Base-by-base conservation (phyloP, 2,888 invertebrate species). In the Drosophila ochracea region DNA sequence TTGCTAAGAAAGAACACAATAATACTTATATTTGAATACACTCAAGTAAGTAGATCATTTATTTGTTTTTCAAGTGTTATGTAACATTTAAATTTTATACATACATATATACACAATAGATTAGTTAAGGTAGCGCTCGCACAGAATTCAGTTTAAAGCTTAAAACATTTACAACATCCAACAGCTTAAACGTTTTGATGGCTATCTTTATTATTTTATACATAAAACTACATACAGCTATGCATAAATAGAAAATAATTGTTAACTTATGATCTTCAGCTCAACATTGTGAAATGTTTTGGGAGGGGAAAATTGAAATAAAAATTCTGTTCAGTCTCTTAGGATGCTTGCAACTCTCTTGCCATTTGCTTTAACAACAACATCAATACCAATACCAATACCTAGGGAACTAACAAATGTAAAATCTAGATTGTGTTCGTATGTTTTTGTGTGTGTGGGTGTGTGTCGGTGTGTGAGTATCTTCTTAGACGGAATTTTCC, bases 401-500 rank as follows among this genome's bases (percentile, higher is more conserved):
- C 53, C 67, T 58, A 65, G 75, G 54, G 69, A 60, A 77, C 80
- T 75, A 57, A 52, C 66, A 60, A 55, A 69, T 61, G 47, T 61
- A 65, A 30, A 43, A 79, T 47, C 61, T 61, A 72, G 55, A 28
- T 3, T 41, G 25, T 28, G 19, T 58, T 25, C 68, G 31, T 25
- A 21, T 37, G 25, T 28, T 2, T 25, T 2, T 50, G 33, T 31
- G 33, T 41, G 25, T n/a, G 33, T 19, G 41, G 13, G 41, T 0
- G 6, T 21, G 43, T 7, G 13, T 43, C 10, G 21, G 10, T 30
- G 30, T 16, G 7, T 28, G 16, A 37, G 16, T 52, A 30, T 54
- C 69, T 30, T 10, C 52, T 70, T 91, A 93, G 59, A 93, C 93
- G 55, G 92, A 93, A 71, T 93, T 93, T 80, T 93, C 93, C 57